Conservation (phyloP, 2,888 invertebrate genomes). For the Deilephila porcellus region DNA sequence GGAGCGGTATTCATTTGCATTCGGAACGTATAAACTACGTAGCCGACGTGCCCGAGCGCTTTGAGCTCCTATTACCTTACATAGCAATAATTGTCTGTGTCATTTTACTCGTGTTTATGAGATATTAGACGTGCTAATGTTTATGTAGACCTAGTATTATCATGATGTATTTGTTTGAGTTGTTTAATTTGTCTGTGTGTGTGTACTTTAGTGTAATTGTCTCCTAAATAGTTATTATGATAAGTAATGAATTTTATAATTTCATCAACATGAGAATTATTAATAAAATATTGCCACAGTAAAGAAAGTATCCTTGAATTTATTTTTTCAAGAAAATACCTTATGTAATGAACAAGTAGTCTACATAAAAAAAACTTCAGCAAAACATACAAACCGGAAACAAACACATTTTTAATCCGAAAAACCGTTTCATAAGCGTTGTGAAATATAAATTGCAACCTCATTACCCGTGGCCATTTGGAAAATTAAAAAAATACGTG, state of each 20-base stretch:
- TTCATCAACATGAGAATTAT: no score
- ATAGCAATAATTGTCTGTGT: constrained; percentile 21
- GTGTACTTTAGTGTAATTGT: not conserved
- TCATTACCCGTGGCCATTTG: constrained; percentile 29
- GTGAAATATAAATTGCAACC: constrained; percentile 18
- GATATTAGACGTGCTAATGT: constrained; percentile 15
- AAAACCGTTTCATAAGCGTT: not conserved
- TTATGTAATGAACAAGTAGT: not conserved
- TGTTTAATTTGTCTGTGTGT: not conserved
- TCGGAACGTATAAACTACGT: constrained; percentile 23
- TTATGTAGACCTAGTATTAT: not conserved
- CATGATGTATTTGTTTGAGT: not conserved
- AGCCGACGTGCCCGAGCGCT: constrained; percentile 22
- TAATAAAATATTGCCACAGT: no score
- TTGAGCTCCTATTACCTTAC: constrained; percentile 26
- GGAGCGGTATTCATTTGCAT: constrained; percentile 27
- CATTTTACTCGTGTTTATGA: constrained; percentile 2
- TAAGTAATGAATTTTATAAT: no score
- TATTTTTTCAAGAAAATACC: no score
- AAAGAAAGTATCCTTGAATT: no score
- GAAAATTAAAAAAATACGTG: constrained; percentile 28
- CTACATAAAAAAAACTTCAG: not conserved
- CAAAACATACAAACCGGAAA: not conserved
- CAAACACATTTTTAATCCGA: constrained; percentile 15
- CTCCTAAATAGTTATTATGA: no score